Conservation (phyloP, 2,888 invertebrate species). For the Apodemia hepburni region DNA sequence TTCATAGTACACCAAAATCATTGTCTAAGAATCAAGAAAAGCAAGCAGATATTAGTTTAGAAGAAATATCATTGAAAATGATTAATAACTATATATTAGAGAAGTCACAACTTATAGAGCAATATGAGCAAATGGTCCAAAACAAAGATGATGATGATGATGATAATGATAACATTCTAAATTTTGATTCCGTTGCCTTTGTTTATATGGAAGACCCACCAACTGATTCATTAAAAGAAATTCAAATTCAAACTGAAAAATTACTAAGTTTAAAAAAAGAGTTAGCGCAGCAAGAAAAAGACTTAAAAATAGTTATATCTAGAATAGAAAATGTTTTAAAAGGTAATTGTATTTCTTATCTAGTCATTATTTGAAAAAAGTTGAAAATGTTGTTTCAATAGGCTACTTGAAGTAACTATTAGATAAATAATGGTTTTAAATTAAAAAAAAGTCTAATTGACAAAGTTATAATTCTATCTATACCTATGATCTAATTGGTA, state of each 20-base stretch:
- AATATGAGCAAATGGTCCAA: constrained; percentile 84
- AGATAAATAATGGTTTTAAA: too few species aligned
- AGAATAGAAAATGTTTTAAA: constrained; percentile 55
- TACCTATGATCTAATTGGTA: too few species aligned
- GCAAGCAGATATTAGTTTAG: constrained; percentile 83
- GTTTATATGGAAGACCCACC: constrained; percentile 81
- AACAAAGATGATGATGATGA: constrained; percentile 63
- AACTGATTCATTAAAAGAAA: constrained; percentile 82
- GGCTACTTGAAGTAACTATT: too few species aligned
- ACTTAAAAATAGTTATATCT: constrained; percentile 72
- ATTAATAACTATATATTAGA: constrained; percentile 85
- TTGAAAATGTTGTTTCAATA: too few species aligned
- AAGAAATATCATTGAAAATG: constrained; percentile 87
- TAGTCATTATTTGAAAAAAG: neutral
- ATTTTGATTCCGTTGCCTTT: constrained; percentile 82
- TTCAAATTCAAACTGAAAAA: constrained; percentile 83
- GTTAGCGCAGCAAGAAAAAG: constrained; percentile 81
- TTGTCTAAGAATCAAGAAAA: constrained; percentile 78
- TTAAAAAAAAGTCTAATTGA: too few species aligned
- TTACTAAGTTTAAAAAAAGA: constrained; percentile 82
- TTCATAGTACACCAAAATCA: constrained; percentile 83
- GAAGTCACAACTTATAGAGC: constrained; percentile 84
- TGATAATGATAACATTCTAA: constrained; percentile 64
- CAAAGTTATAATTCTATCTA: too few species aligned
- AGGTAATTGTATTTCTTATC: constrained; percentile 40